Conservation (phyloP, 1,140 invertebrate species). For the Glomeris maerens region DNA sequence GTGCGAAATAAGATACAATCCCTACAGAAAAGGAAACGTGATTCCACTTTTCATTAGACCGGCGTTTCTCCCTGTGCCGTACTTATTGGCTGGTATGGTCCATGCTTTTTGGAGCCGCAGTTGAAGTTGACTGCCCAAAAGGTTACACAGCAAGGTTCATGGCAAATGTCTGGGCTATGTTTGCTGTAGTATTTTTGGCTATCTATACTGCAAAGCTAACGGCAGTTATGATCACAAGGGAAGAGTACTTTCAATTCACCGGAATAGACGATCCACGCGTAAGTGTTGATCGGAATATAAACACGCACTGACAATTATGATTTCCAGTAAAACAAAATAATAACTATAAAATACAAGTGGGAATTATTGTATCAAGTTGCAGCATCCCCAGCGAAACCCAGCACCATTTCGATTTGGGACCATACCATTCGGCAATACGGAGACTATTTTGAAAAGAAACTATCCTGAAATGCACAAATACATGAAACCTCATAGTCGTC, state of each 20-base stretch:
- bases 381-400: slow-evolving; percentile 68
- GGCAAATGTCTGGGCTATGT: slow-evolving; percentile 96
- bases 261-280: slow-evolving; percentile 75
- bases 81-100: slow-evolving; percentile 99
- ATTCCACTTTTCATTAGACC: slow-evolving; percentile 30
- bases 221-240: slow-evolving; percentile 98
- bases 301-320: background rate
- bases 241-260: slow-evolving; percentile 87
- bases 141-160: slow-evolving; percentile 87
- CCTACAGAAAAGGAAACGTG: too few relatives aligned
- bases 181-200: slow-evolving; percentile 80
- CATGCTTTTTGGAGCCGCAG: slow-evolving; percentile 93
- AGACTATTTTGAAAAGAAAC: slow-evolving; percentile 78
- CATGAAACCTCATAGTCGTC: slow-evolving; percentile 75
- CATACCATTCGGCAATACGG: slow-evolving; percentile 87
- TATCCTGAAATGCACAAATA: slow-evolving; percentile 80
- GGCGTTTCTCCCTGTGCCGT: slow-evolving; percentile 84
- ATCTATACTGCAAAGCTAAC: slow-evolving; percentile 95
- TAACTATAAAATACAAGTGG: background rate
- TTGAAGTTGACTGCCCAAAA: slow-evolving; percentile 85
- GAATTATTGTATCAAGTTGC: slow-evolving; percentile 41
- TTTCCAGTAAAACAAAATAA: background rate
- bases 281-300: slow-evolving; percentile 15
- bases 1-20: too few relatives aligned
- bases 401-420: slow-evolving; percentile 91